Evolutionary conservation across 2,888 invertebrate species (phyloP).

Genomic region (Ptycholaimellus sp.): DNA sequence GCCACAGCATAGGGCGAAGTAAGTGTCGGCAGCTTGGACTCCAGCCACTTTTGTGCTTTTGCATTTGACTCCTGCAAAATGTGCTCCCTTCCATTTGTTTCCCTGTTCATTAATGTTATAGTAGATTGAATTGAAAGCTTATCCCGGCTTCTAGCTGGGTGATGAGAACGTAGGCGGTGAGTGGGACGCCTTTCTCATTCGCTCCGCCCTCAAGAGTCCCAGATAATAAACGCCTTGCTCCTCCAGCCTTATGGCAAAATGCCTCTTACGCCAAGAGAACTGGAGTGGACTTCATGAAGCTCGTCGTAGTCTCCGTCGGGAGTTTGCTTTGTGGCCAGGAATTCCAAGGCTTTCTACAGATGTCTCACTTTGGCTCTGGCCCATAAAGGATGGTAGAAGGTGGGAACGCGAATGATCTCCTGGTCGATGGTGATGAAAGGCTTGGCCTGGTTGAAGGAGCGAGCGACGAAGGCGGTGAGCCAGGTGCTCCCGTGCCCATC

Average conservation of each 20-base stretch:
- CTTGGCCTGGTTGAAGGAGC: slow-evolving; percentile 39
- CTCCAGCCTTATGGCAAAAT: too few species aligned
- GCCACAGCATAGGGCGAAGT: slow-evolving; percentile 45
- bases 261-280: too few species aligned
- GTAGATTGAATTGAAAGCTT: slow-evolving; percentile 3
- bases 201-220: slow-evolving; percentile 40
- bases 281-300: slow-evolving; percentile 44
- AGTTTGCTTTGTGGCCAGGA: slow-evolving; percentile 48
- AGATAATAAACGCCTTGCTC: too few species aligned
- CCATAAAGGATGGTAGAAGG: too few species aligned
- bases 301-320: slow-evolving; percentile 51
- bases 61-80: slow-evolving; percentile 1
- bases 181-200: slow-evolving; percentile 42
- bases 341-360: slow-evolving; percentile 44
- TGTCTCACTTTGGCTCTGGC: too few species aligned
- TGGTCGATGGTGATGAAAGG: slow-evolving; percentile 45
- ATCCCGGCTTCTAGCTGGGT: slow-evolving; percentile 42
- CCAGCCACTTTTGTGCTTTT: slow-evolving; percentile 25
- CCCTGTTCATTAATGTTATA: background rate
- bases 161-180: slow-evolving; percentile 55
- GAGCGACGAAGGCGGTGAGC: slow-evolving; percentile 60
- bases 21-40: slow-evolving; percentile 35
- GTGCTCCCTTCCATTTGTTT: slow-evolving; percentile 3
- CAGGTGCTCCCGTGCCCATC: slow-evolving; percentile 50
- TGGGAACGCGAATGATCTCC: too few species aligned